Evolutionary conservation across 2,888 invertebrate species (phyloP), one percentile per base, ranked within the genome.

Genomic region (Hydraecia micacea): DNA sequence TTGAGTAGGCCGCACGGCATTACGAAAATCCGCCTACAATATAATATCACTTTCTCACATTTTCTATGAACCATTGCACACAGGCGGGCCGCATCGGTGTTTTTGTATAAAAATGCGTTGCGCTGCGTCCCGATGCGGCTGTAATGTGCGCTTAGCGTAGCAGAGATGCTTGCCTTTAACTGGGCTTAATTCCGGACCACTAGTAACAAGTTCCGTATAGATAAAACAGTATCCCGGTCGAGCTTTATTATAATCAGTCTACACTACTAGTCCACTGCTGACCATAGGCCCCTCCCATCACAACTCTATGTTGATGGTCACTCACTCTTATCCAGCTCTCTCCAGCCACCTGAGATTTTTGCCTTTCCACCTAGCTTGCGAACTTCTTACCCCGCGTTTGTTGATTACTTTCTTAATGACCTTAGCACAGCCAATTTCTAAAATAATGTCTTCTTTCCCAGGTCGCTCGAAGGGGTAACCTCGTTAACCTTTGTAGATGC

Each of bases 401-500:
- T 28, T 25, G 7, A 7, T 28, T 62, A 11, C 0, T 9, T 15
- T 2, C 2, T 13, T 21, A 1, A 55, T 9, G 0, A 65, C 2
- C 3, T 55, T 32, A 15, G 0, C 2, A 6, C 18, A 0, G 4
- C 8, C 6, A 25, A 55, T 42, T 32, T 65, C 6, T 36, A 11
- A n/a, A 66, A 36, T 36, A 4, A 8, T 28, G 7, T 73, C 1
- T 36, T 36, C 21, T 32, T 75, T 60, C 32, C 63, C 88, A 96
- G 96, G 75, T 28, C 92, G 1, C 83, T 95, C 13, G 88, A 93
- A 81, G 88, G 93, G 0, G 86, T 95, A 0, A 92, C 87, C 70
- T 86, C 93, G 0, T 63, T 91, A 0, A 90, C 90, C 79, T 95
- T 97, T 68, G 83, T 92, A 18, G 95, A 95, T 42, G 92, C 94